A percentile compares a stretch with the other conserved stretches of the same genome.
These are phyloP conservation scores for Polyommatus iphigenia DNA, from an alignment of 2,888 invertebrate genomes.

Conservation along the genomic window DNA sequence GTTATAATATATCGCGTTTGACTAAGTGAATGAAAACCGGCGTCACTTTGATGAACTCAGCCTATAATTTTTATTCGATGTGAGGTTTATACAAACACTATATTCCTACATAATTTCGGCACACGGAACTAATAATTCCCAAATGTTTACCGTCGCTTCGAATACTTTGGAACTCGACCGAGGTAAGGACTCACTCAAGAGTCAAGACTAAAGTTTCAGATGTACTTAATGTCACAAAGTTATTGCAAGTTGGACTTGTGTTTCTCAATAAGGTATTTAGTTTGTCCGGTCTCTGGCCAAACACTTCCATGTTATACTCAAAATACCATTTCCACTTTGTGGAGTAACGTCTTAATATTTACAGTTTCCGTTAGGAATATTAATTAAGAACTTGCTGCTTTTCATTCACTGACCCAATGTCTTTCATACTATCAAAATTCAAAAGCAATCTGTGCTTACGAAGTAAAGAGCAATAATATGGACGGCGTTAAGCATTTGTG, in stretches of 20 bases:
- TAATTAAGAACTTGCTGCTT: neutral
- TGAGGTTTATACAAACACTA: too few species aligned
- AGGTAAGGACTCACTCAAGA: neutral
- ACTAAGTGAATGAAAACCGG: too few species aligned
- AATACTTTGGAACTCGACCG: neutral
- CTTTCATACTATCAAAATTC: too few species aligned
- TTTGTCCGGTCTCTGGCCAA: neutral
- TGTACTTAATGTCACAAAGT: neutral
- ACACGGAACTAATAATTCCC: neutral
- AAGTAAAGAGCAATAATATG: too few species aligned
- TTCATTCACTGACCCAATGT: neutral
- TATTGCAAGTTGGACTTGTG: constrained; percentile 1
- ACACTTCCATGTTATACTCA: neutral
- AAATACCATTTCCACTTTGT: neutral
- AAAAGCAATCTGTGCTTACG: too few species aligned
- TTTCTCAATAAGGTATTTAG: neutral
- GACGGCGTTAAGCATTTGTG: too few species aligned
- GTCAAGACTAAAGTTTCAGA: neutral
- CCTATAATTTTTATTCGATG: too few species aligned
- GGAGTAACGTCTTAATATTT: neutral
- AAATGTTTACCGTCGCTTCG: neutral
- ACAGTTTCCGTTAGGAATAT: neutral
- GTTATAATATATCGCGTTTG: too few species aligned
- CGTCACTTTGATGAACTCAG: too few species aligned
- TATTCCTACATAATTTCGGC: neutral